Evolutionary conservation across 2,888 invertebrate genomes (phyloP).

Genomic region (Callinectes sapidus): DNA sequence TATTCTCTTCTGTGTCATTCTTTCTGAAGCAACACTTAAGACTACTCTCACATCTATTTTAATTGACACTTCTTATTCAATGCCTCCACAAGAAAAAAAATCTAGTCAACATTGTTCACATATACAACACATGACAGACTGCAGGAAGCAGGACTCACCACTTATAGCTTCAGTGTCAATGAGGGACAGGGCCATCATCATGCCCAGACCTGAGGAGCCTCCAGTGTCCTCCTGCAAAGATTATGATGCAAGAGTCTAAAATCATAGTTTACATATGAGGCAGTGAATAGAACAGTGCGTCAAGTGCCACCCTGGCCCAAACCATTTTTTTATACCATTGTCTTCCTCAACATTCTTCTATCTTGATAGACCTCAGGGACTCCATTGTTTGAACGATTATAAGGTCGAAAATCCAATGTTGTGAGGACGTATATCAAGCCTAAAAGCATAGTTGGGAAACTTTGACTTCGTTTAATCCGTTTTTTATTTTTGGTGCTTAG

Average conservation of each 20-base stretch:
- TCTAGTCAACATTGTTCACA: neutral
- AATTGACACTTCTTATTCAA: neutral
- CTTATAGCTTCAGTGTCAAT: conserved; percentile 16
- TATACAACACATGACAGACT: neutral
- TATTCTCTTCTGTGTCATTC: too few species aligned
- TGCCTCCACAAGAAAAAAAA: neutral
- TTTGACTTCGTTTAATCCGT: too few species aligned
- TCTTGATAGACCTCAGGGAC: too few species aligned
- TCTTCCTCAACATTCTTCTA: too few species aligned
- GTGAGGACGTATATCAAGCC: too few species aligned
- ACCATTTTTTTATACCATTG: too few species aligned
- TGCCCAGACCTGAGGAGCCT: neutral
- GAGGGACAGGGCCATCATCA: conserved; percentile 7
- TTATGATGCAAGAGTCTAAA: neutral
- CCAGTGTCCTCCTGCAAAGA: neutral
- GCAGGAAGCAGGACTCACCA: neutral
- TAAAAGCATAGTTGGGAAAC: too few species aligned
- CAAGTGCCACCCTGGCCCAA: too few species aligned
- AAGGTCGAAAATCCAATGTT: too few species aligned
- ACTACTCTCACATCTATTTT: neutral
- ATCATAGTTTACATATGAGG: neutral
- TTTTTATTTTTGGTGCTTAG: too few species aligned
- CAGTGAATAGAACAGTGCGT: too few species aligned
- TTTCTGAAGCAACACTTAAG: neutral
- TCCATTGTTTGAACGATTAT: too few species aligned